Conservation (phyloP, 2,113 vertebrate species). For the Cynoglossus semilaevis region DNA sequence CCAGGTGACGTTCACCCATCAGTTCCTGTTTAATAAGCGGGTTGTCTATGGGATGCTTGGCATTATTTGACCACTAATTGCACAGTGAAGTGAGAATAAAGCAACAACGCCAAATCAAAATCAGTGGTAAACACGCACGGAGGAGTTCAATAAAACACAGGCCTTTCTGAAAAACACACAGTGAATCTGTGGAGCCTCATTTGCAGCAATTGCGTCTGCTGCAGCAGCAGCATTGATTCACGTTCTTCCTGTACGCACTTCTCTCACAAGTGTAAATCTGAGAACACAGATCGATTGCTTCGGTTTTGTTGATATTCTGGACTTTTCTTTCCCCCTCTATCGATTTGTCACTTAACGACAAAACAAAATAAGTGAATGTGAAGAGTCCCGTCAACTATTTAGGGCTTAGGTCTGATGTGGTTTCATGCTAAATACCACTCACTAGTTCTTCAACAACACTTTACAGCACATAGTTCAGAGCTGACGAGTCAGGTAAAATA, state of each 20-base stretch:
- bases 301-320: neutral
- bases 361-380: slow-evolving; percentile 34
- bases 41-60: slow-evolving; percentile 22
- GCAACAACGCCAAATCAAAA: slow-evolving; percentile 30
- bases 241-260: neutral
- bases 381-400: slow-evolving; percentile 11
- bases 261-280: slow-evolving; percentile 18
- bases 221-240: slow-evolving; percentile 12
- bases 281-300: slow-evolving; percentile 3
- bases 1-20: slow-evolving; percentile 22
- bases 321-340: neutral
- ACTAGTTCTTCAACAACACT: slow-evolving; percentile 35
- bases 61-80: slow-evolving; percentile 42
- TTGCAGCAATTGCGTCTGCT: slow-evolving; percentile 4
- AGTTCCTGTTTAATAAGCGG: slow-evolving; percentile 49
- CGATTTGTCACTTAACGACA: slow-evolving; percentile 37
- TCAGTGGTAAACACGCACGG: slow-evolving; percentile 9
- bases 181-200: neutral
- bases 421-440: slow-evolving; percentile 40
- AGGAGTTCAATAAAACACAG: slow-evolving; percentile 21
- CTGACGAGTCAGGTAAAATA: too few species aligned
- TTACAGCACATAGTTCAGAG: slow-evolving; percentile 26
- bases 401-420: slow-evolving; percentile 25
- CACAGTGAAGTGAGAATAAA: slow-evolving; percentile 26
- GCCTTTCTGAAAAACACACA: neutral